A percentile compares a stretch with the other conserved stretches of the same genome.
These are phyloP conservation scores for Anguilla megastoma DNA, from an alignment of 2,797 vertebrate species.

Conservation along the genomic window DNA sequence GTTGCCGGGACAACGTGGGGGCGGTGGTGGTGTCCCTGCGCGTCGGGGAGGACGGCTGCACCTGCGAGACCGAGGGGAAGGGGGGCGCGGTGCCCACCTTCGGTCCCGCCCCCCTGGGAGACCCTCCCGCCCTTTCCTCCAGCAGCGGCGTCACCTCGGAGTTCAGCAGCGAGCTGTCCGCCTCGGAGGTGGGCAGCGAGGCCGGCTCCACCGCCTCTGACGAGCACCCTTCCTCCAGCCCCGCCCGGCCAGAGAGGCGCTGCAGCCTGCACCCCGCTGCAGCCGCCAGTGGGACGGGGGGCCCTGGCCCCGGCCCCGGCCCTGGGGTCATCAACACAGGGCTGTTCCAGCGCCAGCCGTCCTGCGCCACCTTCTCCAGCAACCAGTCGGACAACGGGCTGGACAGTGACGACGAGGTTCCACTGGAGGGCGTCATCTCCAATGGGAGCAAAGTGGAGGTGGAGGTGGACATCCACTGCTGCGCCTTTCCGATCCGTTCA, in stretches of 20 bases:
- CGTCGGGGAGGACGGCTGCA: slow-evolving; percentile 85
- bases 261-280: slow-evolving; percentile 86
- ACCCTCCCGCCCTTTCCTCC: slow-evolving; percentile 80
- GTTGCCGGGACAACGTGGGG: slow-evolving; percentile 92
- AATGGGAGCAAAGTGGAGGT: slow-evolving; percentile 95
- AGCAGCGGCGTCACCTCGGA: slow-evolving; percentile 89
- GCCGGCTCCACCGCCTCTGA: slow-evolving; percentile 94
- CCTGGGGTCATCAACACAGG: slow-evolving; percentile 54
- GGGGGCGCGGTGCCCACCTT: slow-evolving; percentile 50
- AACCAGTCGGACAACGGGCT: slow-evolving; percentile 95
- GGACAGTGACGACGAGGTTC: slow-evolving; percentile 93
- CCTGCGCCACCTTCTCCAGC: slow-evolving; percentile 88
- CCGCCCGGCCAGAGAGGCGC: slow-evolving; percentile 81
- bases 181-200: slow-evolving; percentile 94
- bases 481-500: slow-evolving; percentile 81
- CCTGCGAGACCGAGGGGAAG: slow-evolving; percentile 81
- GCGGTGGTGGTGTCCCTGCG: slow-evolving; percentile 86
- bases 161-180: slow-evolving; percentile 90
- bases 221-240: slow-evolving; percentile 75
- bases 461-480: slow-evolving; percentile 96
- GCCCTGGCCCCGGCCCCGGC: slow-evolving; percentile 41
- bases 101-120: slow-evolving; percentile 62
- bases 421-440: slow-evolving; percentile 88
- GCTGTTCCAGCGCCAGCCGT: slow-evolving; percentile 90
- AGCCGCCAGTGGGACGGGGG: slow-evolving; percentile 66